Percentiles rank a stretch among this genome's conserved stretches.
Evolutionary conservation across 2,888 invertebrate genomes (phyloP).

Genomic region (Acanthosoma haemorrhoidale): DNA sequence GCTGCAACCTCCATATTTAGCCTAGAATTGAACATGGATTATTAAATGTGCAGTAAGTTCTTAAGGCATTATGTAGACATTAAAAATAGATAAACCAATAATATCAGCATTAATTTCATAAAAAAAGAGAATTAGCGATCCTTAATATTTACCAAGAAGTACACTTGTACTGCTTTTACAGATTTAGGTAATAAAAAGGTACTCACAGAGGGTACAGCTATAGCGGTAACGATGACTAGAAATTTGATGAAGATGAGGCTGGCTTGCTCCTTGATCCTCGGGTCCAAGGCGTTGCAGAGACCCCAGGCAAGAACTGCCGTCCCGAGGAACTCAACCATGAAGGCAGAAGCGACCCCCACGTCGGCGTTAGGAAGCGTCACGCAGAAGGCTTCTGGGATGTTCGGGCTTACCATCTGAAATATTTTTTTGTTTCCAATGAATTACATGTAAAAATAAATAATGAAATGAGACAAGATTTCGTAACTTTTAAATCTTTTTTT

Average conservation of each 20-base stretch:
- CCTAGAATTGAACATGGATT: conserved; percentile 44
- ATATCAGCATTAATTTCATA: neutral
- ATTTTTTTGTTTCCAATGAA: too few species aligned
- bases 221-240: conserved; percentile 46
- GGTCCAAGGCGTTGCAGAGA: conserved; percentile 48
- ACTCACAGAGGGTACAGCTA: conserved; percentile 45
- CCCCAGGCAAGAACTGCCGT: conserved; percentile 47
- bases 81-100: neutral
- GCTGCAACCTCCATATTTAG: conserved; percentile 59
- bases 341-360: conserved; percentile 43
- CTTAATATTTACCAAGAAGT: too few species aligned
- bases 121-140: too few species aligned
- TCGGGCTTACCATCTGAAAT: conserved; percentile 45
- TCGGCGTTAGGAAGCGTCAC: conserved; percentile 42
- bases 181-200: neutral
- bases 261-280: conserved; percentile 45
- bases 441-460: too few species aligned
- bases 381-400: conserved; percentile 43
- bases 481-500: too few species aligned
- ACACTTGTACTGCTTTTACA: too few species aligned
- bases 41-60: too few species aligned
- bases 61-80: too few species aligned
- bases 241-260: conserved; percentile 48
- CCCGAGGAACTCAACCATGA: conserved; percentile 46
- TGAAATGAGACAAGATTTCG: too few species aligned